Base-by-base conservation (phyloP, 2,888 invertebrate genomes). In the Fabriciana adippe region DNA sequence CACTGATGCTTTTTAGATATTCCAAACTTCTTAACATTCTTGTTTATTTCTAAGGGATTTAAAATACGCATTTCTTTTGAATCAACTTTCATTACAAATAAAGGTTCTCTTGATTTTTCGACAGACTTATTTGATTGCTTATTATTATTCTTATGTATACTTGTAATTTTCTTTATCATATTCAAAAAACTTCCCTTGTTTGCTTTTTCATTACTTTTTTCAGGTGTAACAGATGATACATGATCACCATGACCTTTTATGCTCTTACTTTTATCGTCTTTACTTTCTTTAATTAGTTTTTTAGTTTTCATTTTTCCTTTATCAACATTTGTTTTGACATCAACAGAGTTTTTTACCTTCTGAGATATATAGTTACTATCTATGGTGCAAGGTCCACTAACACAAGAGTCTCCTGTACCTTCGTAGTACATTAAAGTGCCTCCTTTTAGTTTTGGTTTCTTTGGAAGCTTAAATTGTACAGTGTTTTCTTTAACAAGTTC, bases 51-150 rank as follows among this genome's bases (percentile, higher is more conserved):
- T 16, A 64, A 69, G 4, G 77, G 59, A 67, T 84, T 83, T 45
- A 81, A 64, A 16, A 81, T 73, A 13, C 75, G 75, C 73, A 77
- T 78, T 63, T 79, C 70, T 3, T 64, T 48, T 26, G 78, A 61
- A 73, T 81, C 73, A 15, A 84, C 76, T 71, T 78, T 76, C 41
- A 85, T 77, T 73, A 80, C 79, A 65, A 84, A 75, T 55, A 78
- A 60, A 4, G 78, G 75, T 57, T 75, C 75, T 14, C 66, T 69
- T 76, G 75, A 64, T 61, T 77, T 50, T 48, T 47, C 16, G 3
- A 18, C 35, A 45, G 53, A 31, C 11, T 8, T 31, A 31, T 54
- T 64, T 18, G 45, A 41, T 55, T 15, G 6, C 65, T 21, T 60
- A 56, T 31, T 62, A 47, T 66, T 47, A 47, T 41, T 18, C 21